A percentile compares a stretch with the other conserved stretches of the same genome.
Evolutionary conservation across 2,113 vertebrate species (phyloP).

Genomic region (Triplophysa dalaica): DNA sequence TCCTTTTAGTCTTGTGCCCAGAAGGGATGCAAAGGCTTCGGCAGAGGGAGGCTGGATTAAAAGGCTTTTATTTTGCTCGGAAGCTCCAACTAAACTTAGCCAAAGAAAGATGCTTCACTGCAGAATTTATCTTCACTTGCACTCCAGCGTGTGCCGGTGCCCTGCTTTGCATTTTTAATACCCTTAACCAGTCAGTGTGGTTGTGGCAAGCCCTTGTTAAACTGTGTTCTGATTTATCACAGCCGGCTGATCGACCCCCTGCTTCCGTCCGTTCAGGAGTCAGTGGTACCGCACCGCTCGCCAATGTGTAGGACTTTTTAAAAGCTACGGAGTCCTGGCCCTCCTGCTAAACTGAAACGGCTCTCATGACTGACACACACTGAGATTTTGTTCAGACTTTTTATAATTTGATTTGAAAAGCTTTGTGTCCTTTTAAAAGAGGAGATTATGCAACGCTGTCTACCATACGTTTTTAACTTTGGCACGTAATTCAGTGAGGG

Average conservation of each 20-base stretch:
- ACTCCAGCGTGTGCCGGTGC: slow-evolving; percentile 60
- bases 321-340: slow-evolving; percentile 3
- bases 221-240: slow-evolving; percentile 68
- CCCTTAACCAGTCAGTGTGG: slow-evolving; percentile 65
- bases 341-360: slow-evolving; percentile 22
- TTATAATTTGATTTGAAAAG: slow-evolving; percentile 7
- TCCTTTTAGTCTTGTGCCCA: slow-evolving; percentile 37
- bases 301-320: slow-evolving; percentile 10
- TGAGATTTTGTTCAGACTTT: slow-evolving; percentile 39
- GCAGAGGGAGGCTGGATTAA: slow-evolving; percentile 63
- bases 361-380: slow-evolving; percentile 34
- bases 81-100: slow-evolving; percentile 13
- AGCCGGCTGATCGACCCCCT: slow-evolving; percentile 68
- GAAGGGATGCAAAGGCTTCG: slow-evolving; percentile 54
- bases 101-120: slow-evolving; percentile 57
- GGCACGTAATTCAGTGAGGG: no score
- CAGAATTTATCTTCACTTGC: slow-evolving; percentile 71
- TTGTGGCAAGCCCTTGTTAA: slow-evolving; percentile 64
- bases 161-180: slow-evolving; percentile 72
- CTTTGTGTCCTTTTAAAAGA: neutral
- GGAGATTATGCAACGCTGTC: neutral
- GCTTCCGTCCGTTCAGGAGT: slow-evolving; percentile 46
- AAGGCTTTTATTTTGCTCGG: slow-evolving; percentile 35
- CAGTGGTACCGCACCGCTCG: neutral
- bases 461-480: no score